phyloP scores from a whole-genome alignment of 2,113 vertebrate genomes.

The Taurulus bubalis region DNA sequence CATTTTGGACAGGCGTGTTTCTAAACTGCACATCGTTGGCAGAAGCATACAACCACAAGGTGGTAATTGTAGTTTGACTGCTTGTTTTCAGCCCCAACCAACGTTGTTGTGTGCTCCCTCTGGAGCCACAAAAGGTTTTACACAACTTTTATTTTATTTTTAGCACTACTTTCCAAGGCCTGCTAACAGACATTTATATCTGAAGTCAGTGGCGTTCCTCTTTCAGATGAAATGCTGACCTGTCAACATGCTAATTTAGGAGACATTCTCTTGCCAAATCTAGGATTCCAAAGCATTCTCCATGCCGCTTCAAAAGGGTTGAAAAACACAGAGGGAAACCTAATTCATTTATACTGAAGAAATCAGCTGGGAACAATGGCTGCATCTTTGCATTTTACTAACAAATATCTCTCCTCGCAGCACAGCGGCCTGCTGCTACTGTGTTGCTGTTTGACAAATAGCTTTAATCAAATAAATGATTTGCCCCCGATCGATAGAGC shows the following conservation, averaged over 20 bases:
- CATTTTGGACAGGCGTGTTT: too few relatives aligned
- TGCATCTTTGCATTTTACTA: background rate
- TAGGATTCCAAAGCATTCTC: background rate
- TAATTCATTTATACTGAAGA: background rate
- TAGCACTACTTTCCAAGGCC: background rate
- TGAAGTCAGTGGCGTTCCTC: background rate
- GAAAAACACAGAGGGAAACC: background rate
- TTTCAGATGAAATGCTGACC: background rate
- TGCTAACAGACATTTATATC: background rate
- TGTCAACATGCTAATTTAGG: background rate
- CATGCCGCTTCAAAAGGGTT: background rate
- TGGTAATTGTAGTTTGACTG: background rate
- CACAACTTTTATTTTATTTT: background rate
- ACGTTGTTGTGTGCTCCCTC: background rate
- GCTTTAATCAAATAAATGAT: conserved; percentile 15
- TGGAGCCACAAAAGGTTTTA: background rate
- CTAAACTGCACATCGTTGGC: background rate
- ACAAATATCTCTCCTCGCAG: background rate
- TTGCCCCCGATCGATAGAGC: background rate
- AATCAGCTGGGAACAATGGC: background rate
- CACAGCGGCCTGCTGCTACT: background rate
- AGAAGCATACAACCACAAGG: background rate
- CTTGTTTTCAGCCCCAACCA: background rate
- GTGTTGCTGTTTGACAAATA: conserved; percentile 13
- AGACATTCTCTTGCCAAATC: background rate